phyloP scores from a whole-genome alignment of 2,888 invertebrate genomes.

The Nemoura dubitans region DNA sequence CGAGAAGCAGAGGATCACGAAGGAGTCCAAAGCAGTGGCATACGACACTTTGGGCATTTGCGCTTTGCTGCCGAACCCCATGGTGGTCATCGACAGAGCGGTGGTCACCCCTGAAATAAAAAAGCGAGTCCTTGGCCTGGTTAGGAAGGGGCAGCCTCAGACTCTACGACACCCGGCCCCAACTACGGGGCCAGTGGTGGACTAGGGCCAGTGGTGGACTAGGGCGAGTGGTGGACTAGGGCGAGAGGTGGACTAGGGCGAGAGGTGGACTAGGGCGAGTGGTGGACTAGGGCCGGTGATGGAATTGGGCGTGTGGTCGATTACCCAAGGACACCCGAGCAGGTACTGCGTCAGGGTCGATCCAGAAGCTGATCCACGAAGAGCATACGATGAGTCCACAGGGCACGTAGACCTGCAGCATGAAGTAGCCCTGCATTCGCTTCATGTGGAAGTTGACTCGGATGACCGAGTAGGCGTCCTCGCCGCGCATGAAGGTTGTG shows the following conservation, averaged over 20 bases:
- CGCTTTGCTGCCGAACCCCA: constrained; percentile 69
- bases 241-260: too few species aligned
- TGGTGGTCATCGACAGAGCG: constrained; percentile 70
- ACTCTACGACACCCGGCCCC: too few species aligned
- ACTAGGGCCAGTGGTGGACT: too few species aligned
- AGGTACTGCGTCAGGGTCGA: constrained; percentile 72
- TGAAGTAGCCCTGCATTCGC: constrained; percentile 63
- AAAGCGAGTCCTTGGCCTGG: background rate
- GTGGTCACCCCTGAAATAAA: constrained; percentile 66
- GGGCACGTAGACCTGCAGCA: constrained; percentile 71
- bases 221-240: too few species aligned
- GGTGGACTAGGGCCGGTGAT: background rate
- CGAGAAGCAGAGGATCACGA: constrained; percentile 69
- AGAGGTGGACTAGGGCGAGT: background rate
- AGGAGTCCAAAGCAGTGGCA: constrained; percentile 71
- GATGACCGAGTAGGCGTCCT: constrained; percentile 56
- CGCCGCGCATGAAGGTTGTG: constrained; percentile 19
- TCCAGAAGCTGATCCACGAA: constrained; percentile 73
- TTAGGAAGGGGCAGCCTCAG: too few species aligned
- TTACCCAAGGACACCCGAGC: constrained; percentile 69
- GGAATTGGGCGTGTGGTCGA: background rate
- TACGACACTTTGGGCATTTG: constrained; percentile 69
- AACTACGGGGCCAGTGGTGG: too few species aligned
- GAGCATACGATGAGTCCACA: constrained; percentile 71
- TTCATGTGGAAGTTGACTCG: constrained; percentile 57